Base-by-base conservation (phyloP, 2,888 invertebrate genomes). In the Galeopsomyia nigrocyanea region DNA sequence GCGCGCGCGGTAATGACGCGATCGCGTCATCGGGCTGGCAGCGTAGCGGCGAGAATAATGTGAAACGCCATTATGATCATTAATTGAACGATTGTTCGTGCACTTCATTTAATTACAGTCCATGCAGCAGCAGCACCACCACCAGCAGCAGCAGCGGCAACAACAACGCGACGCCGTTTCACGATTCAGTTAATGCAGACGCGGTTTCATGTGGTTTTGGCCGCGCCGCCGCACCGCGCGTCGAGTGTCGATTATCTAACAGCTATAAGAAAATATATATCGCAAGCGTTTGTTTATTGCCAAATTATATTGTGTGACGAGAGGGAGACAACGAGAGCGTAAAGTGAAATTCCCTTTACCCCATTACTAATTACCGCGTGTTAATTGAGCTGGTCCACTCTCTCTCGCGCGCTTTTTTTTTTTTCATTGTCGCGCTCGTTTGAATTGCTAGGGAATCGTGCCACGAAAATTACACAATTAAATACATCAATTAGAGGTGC, bases 31-130 rank as follows among this genome's bases (percentile, higher is more conserved):
- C 71, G 62, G 17, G 17, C 19, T 53, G 17, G 31, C 31, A 31
- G 31, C n/a, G n/a, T n/a, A 17, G 16, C 16, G 51, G 53, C 62
- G 65, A 46, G 57, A 68, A 70, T 69, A 67, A 72, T 69, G 57
- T 64, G 68, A 60, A 71, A 51, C 58, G 60, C 71, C 71, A 75
- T 75, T 71, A 75, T 73, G 68, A 71, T 75, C 73, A 73, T 75
- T 73, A 71, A 75, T 75, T 73, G 75, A 70, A 75, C 75, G 67
- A 73, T 75, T 73, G 73, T 72, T 61, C 70, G 55, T 56, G 70
- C 71, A 71, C 68, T 73, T 73, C 71, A 73, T 75, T 75, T 71
- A 73, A 71, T 71, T 68, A 73, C 63, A 68, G 65, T 16, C 17
- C 64, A 26, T 26, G 26, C 26, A 26, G 26, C 26, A 26, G 26